Conservation (phyloP, 2,797 vertebrate species). For the Carcharodon carcharias region DNA sequence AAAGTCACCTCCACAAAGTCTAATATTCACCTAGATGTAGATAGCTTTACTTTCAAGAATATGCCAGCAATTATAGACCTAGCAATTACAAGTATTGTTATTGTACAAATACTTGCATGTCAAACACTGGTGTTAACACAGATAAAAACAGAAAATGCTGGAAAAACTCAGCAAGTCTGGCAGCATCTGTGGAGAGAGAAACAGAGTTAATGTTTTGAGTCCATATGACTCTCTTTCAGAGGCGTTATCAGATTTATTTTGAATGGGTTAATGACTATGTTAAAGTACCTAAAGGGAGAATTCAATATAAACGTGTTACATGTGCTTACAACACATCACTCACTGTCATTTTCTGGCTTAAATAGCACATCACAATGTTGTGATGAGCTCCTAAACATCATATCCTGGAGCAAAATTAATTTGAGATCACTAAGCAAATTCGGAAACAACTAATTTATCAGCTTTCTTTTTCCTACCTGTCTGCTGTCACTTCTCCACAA, state of each 20-base stretch:
- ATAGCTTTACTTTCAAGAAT: not conserved
- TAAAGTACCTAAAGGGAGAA: not conserved
- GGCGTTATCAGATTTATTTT: not conserved
- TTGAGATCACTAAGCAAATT: not conserved
- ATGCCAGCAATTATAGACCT: not conserved
- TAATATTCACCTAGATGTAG: not conserved
- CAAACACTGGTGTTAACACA: not conserved
- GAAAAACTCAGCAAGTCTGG: too few relatives aligned
- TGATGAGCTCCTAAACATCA: too few relatives aligned
- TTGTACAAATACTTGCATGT: not conserved
- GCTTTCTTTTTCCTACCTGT: conserved; percentile 20
- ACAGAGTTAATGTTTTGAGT: too few relatives aligned
- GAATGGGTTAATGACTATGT: not conserved
- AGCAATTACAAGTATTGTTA: not conserved
- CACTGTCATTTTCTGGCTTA: not conserved
- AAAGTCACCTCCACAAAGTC: not conserved
- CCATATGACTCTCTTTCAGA: not conserved
- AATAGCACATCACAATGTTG: not conserved
- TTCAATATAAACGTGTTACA: not conserved
- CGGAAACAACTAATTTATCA: not conserved
- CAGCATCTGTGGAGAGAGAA: too few relatives aligned
- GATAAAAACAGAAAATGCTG: too few relatives aligned
- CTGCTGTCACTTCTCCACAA: conserved; percentile 8
- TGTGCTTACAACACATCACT: not conserved
- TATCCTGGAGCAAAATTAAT: not conserved